These are phyloP conservation scores for Labeo catla DNA, from an alignment of 2,113 vertebrate species.

Conservation along the genomic window DNA sequence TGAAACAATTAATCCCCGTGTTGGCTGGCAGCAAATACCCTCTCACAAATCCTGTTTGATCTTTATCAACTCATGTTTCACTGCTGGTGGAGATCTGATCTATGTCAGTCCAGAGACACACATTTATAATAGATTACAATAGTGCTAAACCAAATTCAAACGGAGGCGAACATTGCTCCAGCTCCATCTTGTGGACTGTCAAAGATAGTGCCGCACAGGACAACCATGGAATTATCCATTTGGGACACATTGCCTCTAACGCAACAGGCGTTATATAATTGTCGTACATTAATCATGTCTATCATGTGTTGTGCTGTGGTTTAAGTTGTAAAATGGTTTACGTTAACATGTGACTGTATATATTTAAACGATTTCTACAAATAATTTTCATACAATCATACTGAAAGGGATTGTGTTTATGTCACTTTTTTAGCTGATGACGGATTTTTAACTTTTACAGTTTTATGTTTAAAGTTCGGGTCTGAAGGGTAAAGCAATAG, in stretches of 20 bases:
- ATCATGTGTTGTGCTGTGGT: too few relatives aligned
- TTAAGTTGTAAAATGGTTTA: too few relatives aligned
- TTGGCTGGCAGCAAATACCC: neutral
- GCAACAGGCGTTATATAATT: neutral
- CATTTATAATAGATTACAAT: conserved; percentile 38
- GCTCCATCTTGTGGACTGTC: conserved; percentile 9
- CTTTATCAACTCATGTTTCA: conserved; percentile 33
- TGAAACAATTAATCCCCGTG: conserved; percentile 9
- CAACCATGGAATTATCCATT: neutral
- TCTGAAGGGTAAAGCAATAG: neutral
- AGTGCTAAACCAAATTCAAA: conserved; percentile 10
- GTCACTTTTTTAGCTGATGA: too few relatives aligned
- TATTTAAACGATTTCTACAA: too few relatives aligned
- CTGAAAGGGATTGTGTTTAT: too few relatives aligned
- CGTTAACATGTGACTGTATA: too few relatives aligned
- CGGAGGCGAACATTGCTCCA: neutral
- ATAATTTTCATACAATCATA: too few relatives aligned
- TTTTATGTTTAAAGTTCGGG: neutral
- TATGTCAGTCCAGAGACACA: conserved; percentile 15
- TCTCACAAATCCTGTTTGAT: conserved; percentile 31
- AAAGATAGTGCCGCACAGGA: neutral
- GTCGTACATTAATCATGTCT: too few relatives aligned
- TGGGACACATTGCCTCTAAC: neutral
- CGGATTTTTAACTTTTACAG: too few relatives aligned
- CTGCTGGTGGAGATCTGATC: conserved; percentile 2